Base-by-base conservation (phyloP, 2,888 invertebrate genomes). In the Ashinkailepas kermadecensis region DNA sequence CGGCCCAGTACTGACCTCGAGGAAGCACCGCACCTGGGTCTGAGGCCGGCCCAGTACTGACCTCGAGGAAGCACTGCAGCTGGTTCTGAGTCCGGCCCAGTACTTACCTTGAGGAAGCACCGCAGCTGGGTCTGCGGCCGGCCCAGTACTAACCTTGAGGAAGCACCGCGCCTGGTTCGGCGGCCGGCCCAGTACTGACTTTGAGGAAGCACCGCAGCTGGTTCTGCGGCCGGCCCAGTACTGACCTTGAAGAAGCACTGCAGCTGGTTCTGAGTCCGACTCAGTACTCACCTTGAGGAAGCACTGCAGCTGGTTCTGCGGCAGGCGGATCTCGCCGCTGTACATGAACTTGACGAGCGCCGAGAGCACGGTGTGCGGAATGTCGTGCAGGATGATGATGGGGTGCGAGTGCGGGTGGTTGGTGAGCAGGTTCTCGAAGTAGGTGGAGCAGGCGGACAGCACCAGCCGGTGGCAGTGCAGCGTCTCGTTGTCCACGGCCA, bases 341-440 rank as follows among this genome's bases (percentile, higher is more conserved):
- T 79, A 79, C 79, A 79, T 79, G 79, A 79, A 79, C 79, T 57
- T 79, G 79, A 79, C 57, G 79, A 79, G 58, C 23, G 79, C 79
- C 23, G 8, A 23, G 58, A 39, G 23, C 79, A 79, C 79, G 13
- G 57, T 23, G 79, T 57, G 58, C 58, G 79, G 79, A 23, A 79
- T 59, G 58, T 79, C 79, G 58, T 58, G 79, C 79, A 79, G 79
- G 23, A 79, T 59, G 79, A 79, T 79, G 58, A 79, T 58, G 58
- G 79, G 79, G 58, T 79, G 79, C 23, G 57, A 1, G 58, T 79
- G 57, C 58, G 79, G 79, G 79, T 79, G 79, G 23, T 57, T n/a
- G 12, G 58, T 57, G 23, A 79, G 79, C 58, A 79, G 58, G 13
- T 13, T 23, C 79, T 79, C 79, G 58, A 79, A 79, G 79, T 79